A percentile compares a stretch with the other conserved stretches of the same genome.
Conservation (phyloP, 2,888 invertebrate species). For the Chymomyza procnemis region DNA sequence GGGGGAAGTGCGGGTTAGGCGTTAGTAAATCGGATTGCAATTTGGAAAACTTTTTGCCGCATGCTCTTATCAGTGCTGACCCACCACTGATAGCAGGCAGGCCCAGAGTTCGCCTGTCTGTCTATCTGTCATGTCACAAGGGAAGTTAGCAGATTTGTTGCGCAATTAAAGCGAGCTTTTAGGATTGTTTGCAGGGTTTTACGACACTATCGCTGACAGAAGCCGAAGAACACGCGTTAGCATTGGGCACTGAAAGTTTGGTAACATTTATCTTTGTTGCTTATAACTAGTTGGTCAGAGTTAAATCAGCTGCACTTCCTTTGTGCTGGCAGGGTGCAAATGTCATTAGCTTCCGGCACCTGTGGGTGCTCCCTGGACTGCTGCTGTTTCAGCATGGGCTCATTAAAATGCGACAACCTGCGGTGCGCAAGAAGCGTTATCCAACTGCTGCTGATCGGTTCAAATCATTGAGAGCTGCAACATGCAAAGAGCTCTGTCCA, state of each 20-base stretch:
- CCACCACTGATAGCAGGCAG: neutral
- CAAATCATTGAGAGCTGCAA: neutral
- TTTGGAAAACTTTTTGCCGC: slow-evolving; percentile 41
- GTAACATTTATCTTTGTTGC: neutral
- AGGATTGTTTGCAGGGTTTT: neutral
- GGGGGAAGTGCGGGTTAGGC: neutral
- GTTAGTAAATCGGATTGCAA: slow-evolving; percentile 9
- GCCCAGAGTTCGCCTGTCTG: too few relatives aligned
- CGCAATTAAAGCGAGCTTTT: slow-evolving; percentile 26
- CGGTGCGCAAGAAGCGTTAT: slow-evolving; percentile 40
- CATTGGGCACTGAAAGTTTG: neutral
- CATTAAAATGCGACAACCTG: slow-evolving; percentile 54
- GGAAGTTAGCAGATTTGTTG: slow-evolving; percentile 10
- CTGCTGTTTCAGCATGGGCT: neutral
- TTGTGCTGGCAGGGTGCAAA: neutral
- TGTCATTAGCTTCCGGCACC: neutral
- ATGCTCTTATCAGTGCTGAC: neutral
- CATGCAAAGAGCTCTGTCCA: slow-evolving; percentile 35
- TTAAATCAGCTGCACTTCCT: neutral
- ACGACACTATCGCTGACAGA: neutral
- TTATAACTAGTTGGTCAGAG: neutral
- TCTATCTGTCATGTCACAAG: neutral
- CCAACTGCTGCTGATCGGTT: slow-evolving; percentile 7
- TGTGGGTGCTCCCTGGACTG: neutral
- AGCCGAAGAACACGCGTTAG: neutral